phyloP scores from a whole-genome alignment of 2,797 vertebrate genomes.

The Okamejei kenojei region DNA sequence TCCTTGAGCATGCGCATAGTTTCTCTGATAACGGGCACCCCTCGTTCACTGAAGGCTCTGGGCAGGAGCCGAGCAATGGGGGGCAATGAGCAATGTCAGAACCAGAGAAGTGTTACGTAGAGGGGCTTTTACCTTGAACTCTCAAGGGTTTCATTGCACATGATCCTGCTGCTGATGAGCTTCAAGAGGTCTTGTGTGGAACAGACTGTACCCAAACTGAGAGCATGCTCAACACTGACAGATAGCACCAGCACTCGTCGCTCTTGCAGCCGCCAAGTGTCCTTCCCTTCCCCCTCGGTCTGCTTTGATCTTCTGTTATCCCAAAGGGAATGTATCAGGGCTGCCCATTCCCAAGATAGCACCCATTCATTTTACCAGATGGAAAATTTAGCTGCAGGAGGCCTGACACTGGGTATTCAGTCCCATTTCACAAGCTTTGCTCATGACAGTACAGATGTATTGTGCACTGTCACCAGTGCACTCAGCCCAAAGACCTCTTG shows the following conservation, averaged over 20 bases:
- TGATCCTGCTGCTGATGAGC: not conserved
- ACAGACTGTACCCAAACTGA: not conserved
- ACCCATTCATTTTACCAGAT: not conserved
- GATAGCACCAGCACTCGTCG: not conserved
- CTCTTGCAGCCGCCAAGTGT: too few species aligned
- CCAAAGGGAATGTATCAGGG: not conserved
- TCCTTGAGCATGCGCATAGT: conserved; percentile 93
- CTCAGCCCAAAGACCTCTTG: too few species aligned
- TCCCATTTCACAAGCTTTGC: not conserved
- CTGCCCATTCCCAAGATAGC: not conserved
- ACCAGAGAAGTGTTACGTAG: not conserved
- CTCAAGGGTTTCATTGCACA: not conserved
- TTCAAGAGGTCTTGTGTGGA: not conserved
- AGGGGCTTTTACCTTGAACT: conserved; percentile 4
- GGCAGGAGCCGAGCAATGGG: conserved; percentile 51
- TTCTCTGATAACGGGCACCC: conserved; percentile 86
- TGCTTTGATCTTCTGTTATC: not conserved
- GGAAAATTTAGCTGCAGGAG: not conserved
- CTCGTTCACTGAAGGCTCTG: conserved; percentile 56
- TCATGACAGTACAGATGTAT: not conserved
- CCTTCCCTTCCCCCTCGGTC: too few species aligned
- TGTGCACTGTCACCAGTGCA: too few species aligned
- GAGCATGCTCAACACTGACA: not conserved
- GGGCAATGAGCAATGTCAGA: not conserved
- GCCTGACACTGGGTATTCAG: too few species aligned